phyloP scores from a whole-genome alignment of 2,888 invertebrate species.

The Meta bourneti region DNA sequence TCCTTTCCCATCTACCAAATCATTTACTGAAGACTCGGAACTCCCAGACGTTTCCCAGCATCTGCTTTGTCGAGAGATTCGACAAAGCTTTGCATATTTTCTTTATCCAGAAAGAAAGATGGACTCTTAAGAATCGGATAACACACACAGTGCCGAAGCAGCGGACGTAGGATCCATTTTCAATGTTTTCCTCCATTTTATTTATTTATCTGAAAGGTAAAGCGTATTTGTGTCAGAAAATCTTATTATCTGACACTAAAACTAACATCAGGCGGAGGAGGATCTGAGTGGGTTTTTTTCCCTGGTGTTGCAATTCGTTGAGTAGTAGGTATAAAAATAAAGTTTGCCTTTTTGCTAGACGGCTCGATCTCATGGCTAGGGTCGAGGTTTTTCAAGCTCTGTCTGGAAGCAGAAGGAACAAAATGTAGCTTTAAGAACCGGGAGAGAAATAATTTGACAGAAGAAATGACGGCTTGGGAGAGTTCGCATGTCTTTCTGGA shows the following conservation, averaged over 20 bases:
- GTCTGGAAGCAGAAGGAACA: background rate
- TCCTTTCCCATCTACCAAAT: constrained; percentile 1
- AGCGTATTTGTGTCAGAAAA: constrained; percentile 21
- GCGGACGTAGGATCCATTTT: constrained; percentile 4
- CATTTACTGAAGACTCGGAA: background rate
- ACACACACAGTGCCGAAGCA: background rate
- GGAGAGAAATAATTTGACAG: background rate
- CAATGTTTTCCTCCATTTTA: constrained; percentile 23
- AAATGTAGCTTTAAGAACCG: background rate
- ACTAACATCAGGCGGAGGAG: background rate
- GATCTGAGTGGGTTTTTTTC: background rate
- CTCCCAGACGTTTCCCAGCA: background rate
- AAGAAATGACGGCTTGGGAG: background rate
- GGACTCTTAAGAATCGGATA: constrained; percentile 24
- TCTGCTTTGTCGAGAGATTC: constrained; percentile 3
- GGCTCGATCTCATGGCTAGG: background rate
- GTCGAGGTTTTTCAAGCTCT: background rate
- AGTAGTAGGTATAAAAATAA: background rate
- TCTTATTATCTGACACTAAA: constrained; percentile 1
- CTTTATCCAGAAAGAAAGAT: constrained; percentile 21
- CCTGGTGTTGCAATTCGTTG: background rate
- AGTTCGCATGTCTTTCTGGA: background rate
- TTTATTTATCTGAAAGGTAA: constrained; percentile 6
- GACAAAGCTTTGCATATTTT: constrained; percentile 41
- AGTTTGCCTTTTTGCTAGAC: background rate